Conservation (phyloP, 2,888 invertebrate species). For the Tridacna crocea region DNA sequence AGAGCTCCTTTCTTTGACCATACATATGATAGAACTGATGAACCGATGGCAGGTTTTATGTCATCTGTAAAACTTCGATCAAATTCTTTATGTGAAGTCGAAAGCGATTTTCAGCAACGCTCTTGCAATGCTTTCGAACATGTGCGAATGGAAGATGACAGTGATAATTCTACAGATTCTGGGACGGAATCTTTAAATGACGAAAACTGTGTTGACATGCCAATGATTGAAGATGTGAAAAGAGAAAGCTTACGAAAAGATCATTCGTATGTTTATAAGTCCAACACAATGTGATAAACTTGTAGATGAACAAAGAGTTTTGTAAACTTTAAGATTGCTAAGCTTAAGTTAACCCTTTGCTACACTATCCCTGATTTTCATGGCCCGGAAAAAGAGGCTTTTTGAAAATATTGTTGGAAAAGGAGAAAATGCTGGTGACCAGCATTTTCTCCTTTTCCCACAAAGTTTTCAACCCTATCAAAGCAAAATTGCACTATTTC, state of each 20-base stretch:
- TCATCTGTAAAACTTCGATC: not conserved
- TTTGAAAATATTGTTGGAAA: too few species aligned
- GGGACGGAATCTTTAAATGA: slow-evolving; percentile 59
- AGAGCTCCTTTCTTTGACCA: slow-evolving; percentile 34
- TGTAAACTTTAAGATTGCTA: too few species aligned
- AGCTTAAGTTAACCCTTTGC: too few species aligned
- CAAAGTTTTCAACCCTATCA: too few species aligned
- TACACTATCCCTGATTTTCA: too few species aligned
- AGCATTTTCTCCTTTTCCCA: too few species aligned
- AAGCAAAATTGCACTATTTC: too few species aligned
- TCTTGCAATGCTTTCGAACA: not conserved
- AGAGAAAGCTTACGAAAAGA: slow-evolving; percentile 30
- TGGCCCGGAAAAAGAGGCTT: too few species aligned
- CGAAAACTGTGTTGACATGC: slow-evolving; percentile 18
- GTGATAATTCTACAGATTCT: slow-evolving; percentile 41
- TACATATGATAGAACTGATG: slow-evolving; percentile 42
- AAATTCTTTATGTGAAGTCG: slow-evolving; percentile 11
- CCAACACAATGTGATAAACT: not conserved
- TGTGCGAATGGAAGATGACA: slow-evolving; percentile 9
- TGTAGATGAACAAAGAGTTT: too few species aligned
- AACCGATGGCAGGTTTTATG: not conserved
- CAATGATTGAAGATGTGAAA: slow-evolving; percentile 19
- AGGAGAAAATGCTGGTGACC: too few species aligned
- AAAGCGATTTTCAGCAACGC: not conserved
- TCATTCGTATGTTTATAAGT: slow-evolving; percentile 33